A percentile compares a stretch with the other conserved stretches of the same genome.
Conservation (phyloP, 2,113 vertebrate genomes). For the Bettongia penicillata region DNA sequence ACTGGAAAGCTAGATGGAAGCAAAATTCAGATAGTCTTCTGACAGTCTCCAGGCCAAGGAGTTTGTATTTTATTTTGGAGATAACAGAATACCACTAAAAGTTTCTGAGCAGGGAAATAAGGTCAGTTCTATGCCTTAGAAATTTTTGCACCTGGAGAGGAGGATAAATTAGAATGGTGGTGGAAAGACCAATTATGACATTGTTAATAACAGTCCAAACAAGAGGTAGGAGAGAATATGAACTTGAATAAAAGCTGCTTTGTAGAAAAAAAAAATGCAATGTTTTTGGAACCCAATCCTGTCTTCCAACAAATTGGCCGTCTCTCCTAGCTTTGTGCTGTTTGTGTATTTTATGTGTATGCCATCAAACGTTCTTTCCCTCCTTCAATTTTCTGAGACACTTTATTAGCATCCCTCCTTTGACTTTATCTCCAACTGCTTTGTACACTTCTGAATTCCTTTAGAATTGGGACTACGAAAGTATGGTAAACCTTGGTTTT, state of each 20-base stretch:
- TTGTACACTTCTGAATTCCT: neutral
- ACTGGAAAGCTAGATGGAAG: neutral
- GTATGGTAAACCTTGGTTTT: neutral
- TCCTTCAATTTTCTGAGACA: neutral
- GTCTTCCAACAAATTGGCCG: neutral
- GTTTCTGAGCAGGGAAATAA: neutral
- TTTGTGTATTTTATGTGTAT: neutral
- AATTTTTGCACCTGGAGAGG: neutral
- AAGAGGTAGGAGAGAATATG: neutral
- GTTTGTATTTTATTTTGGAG: neutral
- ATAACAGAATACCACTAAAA: neutral
- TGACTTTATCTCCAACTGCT: neutral
- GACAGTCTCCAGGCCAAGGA: neutral
- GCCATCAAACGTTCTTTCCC: neutral
- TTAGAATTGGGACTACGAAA: neutral
- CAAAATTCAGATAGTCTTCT: neutral
- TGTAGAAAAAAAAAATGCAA: neutral
- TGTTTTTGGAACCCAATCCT: neutral
- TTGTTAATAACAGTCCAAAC: neutral
- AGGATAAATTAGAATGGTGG: neutral
- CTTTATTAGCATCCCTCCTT: neutral
- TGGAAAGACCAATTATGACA: neutral
- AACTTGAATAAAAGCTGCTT: neutral
- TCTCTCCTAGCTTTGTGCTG: neutral
- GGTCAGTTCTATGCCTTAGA: neutral